Evolutionary conservation across 2,113 vertebrate genomes (phyloP), one percentile per base, ranked within the genome.

Genomic region (Apistogramma diplotaenia): DNA sequence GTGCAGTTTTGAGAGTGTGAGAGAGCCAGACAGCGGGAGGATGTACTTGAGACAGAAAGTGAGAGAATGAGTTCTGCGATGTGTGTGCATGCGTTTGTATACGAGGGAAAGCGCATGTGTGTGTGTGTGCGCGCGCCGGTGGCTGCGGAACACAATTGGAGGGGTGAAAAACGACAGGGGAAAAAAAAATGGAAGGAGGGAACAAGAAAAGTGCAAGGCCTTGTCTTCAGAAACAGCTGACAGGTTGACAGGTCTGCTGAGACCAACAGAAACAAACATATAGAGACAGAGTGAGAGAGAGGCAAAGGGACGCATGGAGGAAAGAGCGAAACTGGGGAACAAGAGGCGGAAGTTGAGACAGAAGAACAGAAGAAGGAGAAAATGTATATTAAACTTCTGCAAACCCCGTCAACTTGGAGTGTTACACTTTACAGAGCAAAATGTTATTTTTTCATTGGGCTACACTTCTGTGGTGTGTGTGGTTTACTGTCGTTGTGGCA

Each of bases 221-320:
- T 1, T 16, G 77, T 86, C 84, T 90, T 89, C 89, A 85, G 78
- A 88, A 87, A 74, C 54, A 67, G 78, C 81, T 93, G 93, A 93
- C 92, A 89, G 89, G 81, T 89, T 92, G 93, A 90, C 93, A 92
- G 92, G 85, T 84, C 88, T 93, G 91, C 92, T 92, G 91, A 93
- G 93, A 88, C 62, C 23, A 37, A 72, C 92, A 90, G 84, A 92
- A 89, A 86, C 76, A 83, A 83, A 87, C 76, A 73, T 56, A 76
- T 35, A 79, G 82, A 89, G 85, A 87, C 37, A 65, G 65, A 75
- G 27, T 1, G n/a, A 60, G 56, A 53, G 73, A 8, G 33, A 59
- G 40, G 76, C 9, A 35, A 33, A 67, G 43, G 53, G 67, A 61
- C 13, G 51, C 25, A 70, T 51, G 10, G 43, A 18, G 10, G 21